Conservation (phyloP, 2,113 vertebrate genomes). For the human (Homo sapiens) region DNA sequence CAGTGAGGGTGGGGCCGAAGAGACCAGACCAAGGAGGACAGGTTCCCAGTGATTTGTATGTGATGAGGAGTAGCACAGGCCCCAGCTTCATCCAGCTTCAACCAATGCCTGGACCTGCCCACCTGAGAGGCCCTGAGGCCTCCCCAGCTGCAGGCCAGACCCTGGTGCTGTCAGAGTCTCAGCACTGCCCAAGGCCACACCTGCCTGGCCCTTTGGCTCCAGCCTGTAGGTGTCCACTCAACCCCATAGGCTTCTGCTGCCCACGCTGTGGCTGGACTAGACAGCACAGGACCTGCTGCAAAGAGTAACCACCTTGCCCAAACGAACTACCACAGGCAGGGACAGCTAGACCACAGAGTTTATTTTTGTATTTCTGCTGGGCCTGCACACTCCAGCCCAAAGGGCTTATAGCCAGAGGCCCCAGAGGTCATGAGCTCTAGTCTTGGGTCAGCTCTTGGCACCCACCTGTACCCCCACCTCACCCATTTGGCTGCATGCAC, state of each 20-base stretch:
- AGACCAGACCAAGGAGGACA: conserved; percentile 83
- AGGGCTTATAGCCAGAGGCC: neutral
- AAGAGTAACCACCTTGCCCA: conserved; percentile 11
- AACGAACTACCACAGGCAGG: neutral
- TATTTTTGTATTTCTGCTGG: conserved; percentile 78
- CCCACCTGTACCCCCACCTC: conserved; percentile 30
- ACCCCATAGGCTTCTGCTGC: conserved; percentile 2
- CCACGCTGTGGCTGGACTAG: neutral
- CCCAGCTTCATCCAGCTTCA: conserved; percentile 49
- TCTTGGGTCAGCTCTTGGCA: neutral
- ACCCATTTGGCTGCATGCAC: conserved; percentile 50
- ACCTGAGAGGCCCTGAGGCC: neutral
- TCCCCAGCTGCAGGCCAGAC: conserved; percentile 21
- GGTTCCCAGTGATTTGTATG: conserved; percentile 78
- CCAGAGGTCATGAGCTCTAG: neutral
- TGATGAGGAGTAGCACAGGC: conserved; percentile 46
- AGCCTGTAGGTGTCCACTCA: conserved; percentile 8
- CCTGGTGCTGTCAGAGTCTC: neutral
- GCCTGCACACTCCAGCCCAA: conserved; percentile 51
- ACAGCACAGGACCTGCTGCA: conserved; percentile 28
- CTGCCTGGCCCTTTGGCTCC: conserved; percentile 51
- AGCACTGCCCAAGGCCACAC: conserved; percentile 1
- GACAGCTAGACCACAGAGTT: conserved; percentile 69
- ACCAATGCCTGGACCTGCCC: conserved; percentile 31
- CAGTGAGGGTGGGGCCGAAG: conserved; percentile 65